Percentiles rank a stretch among this genome's conserved stretches.
Evolutionary conservation across 2,113 vertebrate species (phyloP).

Genomic region (Ailurus styani): DNA sequence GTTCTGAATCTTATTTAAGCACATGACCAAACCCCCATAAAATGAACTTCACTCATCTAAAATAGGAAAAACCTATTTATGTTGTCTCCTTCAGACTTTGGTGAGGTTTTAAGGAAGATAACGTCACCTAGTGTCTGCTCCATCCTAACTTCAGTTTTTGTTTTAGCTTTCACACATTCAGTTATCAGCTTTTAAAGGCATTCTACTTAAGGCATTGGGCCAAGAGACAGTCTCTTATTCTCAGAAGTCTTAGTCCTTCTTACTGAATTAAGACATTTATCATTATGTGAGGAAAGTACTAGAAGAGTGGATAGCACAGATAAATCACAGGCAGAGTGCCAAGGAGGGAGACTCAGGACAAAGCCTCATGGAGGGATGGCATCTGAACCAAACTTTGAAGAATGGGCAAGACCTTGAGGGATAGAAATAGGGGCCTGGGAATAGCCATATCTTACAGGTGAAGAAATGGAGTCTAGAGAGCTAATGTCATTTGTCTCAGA

Average conservation of each 20-base stretch:
- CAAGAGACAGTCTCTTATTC: not conserved
- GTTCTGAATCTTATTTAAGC: not conserved
- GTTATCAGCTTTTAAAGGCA: not conserved
- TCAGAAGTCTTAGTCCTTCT: not conserved
- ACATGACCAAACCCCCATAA: not conserved
- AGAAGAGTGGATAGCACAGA: not conserved
- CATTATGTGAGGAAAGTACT: not conserved
- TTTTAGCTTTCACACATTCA: not conserved
- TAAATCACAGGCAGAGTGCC: not conserved
- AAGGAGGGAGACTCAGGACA: not conserved
- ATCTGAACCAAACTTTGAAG: not conserved
- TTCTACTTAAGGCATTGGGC: not conserved
- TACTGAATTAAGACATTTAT: not conserved
- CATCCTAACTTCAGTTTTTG: not conserved
- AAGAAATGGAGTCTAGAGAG: not conserved
- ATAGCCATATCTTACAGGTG: not conserved
- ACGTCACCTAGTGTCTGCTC: not conserved
- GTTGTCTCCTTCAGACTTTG: not conserved
- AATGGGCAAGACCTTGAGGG: not conserved
- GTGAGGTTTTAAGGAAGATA: not conserved
- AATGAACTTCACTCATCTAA: not conserved
- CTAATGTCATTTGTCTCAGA: not conserved
- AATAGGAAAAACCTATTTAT: not conserved
- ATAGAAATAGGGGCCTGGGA: rapidly evolving
- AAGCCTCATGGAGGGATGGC: not conserved